Base-by-base conservation (phyloP, 1,140 invertebrate genomes). In the Archivesica marissinica region DNA sequence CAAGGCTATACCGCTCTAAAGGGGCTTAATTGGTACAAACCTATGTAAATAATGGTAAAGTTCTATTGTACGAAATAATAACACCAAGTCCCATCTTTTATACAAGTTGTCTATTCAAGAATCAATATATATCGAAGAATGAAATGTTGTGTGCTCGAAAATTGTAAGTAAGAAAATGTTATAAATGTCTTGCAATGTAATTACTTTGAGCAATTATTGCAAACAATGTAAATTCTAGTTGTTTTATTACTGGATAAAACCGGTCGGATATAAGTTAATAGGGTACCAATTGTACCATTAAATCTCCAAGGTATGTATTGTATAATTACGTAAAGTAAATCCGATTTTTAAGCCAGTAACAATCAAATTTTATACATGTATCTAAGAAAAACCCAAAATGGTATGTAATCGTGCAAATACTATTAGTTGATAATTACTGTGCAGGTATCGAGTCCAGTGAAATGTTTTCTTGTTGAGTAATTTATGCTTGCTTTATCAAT, bases 11-110 rank as follows among this genome's bases (percentile, higher is more conserved):
- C 59, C 6, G 30, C 9, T 64, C 30, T 64, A 64, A 64, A n/a
- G n/a, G 30, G 59, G 30, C 13, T 64, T 64, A 64, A 64, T 64
- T 64, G 59, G 59, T 33, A 20, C 59, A 64, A 25, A 64, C 59
- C 59, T 64, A 64, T 64, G 59, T 64, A 64, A 64, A 64, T 64
- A 64, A 64, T 35, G 59, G 59, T 35, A 64, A 33, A 64, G 15
- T 64, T 64, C 59, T 64, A 7, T 64, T 64, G 59, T 64, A 64
- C 30, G 23, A 64, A 64, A 64, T 64, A 64, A 64, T 64, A 64
- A 35, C 59, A 64, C 59, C 6, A 35, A 64, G 38, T 17, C 38
- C 30, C n/a, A 2, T 64, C 30, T 64, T 64, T 35, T 64, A 64
- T 35, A 33, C 59, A 64, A 64, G 59, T 15, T 64, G 30, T 64